Percentiles rank a stretch among this genome's conserved stretches.
Conservation (phyloP, 2,888 invertebrate species). For the Harpalus rufipes region DNA sequence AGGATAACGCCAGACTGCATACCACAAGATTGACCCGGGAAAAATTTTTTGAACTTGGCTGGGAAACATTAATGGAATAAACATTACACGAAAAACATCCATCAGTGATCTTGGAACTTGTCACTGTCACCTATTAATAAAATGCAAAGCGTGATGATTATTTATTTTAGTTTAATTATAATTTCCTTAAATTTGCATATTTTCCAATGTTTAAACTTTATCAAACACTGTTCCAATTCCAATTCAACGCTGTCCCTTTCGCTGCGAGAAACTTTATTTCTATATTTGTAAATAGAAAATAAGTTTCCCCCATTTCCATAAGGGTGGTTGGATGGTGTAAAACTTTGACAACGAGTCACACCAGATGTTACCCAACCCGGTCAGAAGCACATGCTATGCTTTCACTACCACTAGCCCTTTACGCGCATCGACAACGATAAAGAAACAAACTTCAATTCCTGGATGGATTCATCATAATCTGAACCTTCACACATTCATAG, state of each 20-base stretch:
- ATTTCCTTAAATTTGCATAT: neutral
- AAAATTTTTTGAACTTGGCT: no score
- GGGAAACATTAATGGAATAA: no score
- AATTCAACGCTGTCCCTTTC: neutral
- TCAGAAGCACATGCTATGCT: slow-evolving; percentile 16
- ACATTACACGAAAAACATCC: no score
- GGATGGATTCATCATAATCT: neutral
- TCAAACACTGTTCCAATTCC: neutral
- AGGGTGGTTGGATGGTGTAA: slow-evolving; percentile 36
- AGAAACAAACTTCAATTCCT: neutral
- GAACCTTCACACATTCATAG: neutral
- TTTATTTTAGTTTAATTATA: no score
- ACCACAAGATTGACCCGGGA: no score
- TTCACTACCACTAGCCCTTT: neutral
- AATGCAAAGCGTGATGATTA: no score
- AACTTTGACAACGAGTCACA: slow-evolving; percentile 49
- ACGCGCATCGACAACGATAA: neutral
- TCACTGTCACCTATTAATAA: no score
- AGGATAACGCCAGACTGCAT: no score
- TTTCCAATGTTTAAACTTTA: neutral
- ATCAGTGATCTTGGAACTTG: no score
- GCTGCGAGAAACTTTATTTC: slow-evolving; percentile 53
- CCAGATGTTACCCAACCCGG: slow-evolving; percentile 25
- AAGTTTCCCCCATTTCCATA: slow-evolving; percentile 60
- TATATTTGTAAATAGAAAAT: slow-evolving; percentile 63